Evolutionary conservation across 2,113 vertebrate genomes (phyloP), one percentile per base, ranked within the genome.

Genomic region (Ptilorrhoa leucosticta): DNA sequence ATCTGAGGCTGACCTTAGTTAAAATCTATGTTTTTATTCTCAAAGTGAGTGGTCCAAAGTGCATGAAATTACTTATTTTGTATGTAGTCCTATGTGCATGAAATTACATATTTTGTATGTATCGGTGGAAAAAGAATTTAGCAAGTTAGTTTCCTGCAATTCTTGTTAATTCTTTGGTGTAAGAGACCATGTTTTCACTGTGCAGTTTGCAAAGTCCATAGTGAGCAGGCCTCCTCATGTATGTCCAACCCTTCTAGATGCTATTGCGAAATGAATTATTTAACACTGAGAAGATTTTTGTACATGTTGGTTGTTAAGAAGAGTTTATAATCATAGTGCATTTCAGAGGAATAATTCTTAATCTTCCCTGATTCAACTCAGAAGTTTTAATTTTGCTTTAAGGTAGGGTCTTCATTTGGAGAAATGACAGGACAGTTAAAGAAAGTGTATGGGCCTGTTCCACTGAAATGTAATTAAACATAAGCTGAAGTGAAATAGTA

Each of bases 21-120:
- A 76, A 70, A 91, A 83, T 22, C n/a, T 40, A 8, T 40, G 21
- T 0, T 56, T 86, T 85, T 48, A 37, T 70, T 72, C 26, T 65
- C n/a, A 45, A 13, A 20, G 24, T 48, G 28, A 51, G 30, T 17
- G 85, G 15, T 5, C 10, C 12, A 48, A 72, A 47, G 8, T 2
- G 7, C 19, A 56, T 1, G 6, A 68, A 89, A 77, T 13, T 18
- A 23, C 15, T 37, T 86, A 66, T 63, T 70, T 71, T 71, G 8
- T 31, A 14, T 2, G 1, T 18, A 20, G n/a, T n/a, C n/a, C n/a
- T n/a, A n/a, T n/a, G n/a, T 1, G 8, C 21, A 51, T 1, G 5
- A 69, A 87, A 73, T 12, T n/a, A n/a, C n/a, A n/a, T 89, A 66
- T 58, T 66, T 66, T 68, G 10, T 31, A 14, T 2, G 1, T 18